Conservation (phyloP, 2,797 vertebrate genomes). For the Dryobates pubescens region DNA sequence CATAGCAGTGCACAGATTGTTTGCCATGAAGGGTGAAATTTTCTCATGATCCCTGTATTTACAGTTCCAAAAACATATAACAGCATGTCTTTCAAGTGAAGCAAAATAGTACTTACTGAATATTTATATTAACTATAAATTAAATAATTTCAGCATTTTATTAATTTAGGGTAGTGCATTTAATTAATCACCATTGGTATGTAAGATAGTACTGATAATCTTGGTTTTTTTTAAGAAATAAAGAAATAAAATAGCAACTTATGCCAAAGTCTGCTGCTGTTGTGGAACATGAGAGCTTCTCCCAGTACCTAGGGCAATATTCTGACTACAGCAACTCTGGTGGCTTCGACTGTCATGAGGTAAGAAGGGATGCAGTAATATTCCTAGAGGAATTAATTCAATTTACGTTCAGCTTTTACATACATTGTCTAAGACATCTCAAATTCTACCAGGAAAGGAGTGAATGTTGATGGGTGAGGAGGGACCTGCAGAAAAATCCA, state of each 20-base stretch:
- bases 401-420: not conserved
- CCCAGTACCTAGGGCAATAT: not conserved
- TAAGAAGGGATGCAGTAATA: not conserved
- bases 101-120: not conserved
- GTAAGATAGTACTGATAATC: not conserved
- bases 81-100: not conserved
- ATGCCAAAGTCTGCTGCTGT: not conserved
- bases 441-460: not conserved
- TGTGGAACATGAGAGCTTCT: not conserved
- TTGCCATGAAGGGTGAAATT: not conserved
- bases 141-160: not conserved
- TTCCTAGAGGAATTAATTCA: not conserved
- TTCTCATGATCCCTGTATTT: not conserved
- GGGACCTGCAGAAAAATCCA: not conserved
- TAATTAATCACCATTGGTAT: not conserved
- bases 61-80: slow-evolving; percentile 14
- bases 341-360: not conserved
- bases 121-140: slow-evolving; percentile 41
- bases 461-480: not conserved
- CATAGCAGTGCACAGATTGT: not conserved
- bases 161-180: slow-evolving; percentile 2
- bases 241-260: not conserved
- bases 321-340: not conserved
- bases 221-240: not conserved
- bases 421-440: not conserved